These are phyloP conservation scores for Apteryx mantelli DNA, from an alignment of 2,113 vertebrate genomes.

Conservation along the genomic window DNA sequence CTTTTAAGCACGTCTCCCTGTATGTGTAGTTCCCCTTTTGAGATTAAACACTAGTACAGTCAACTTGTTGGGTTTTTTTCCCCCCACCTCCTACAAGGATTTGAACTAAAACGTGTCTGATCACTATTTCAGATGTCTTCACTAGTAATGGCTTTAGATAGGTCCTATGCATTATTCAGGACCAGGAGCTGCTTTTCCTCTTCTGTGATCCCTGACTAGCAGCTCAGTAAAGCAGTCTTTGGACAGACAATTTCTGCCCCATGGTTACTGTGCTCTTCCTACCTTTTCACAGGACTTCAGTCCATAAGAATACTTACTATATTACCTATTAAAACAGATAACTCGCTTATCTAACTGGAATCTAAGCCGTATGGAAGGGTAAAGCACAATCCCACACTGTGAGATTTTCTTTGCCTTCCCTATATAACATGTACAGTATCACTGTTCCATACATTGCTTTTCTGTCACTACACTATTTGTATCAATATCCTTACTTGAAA, in stretches of 20 bases:
- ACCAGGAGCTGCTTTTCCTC: not conserved
- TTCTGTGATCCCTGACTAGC: not conserved
- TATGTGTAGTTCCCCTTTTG: not conserved
- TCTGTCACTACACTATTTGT: not conserved
- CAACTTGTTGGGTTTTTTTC: not conserved
- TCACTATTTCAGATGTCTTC: not conserved
- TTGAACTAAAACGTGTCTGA: not conserved
- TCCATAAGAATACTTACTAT: not conserved
- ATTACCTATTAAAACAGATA: not conserved
- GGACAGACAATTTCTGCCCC: not conserved
- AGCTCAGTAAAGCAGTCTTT: not conserved
- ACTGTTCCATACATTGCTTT: not conserved
- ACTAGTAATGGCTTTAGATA: not conserved
- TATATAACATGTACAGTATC: rapidly evolving
- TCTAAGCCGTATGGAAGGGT: not conserved
- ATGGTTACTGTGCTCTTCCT: not conserved
- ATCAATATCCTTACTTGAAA: not conserved
- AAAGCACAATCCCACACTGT: not conserved
- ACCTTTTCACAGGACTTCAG: not conserved
- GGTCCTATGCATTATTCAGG: not conserved
- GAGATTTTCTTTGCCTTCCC: not conserved
- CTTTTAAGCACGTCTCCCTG: not conserved
- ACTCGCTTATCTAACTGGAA: not conserved
- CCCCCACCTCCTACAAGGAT: not conserved
- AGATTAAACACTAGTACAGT: not conserved